These are phyloP conservation scores for Cantharis rustica DNA, from an alignment of 2,888 invertebrate species.

Conservation along the genomic window DNA sequence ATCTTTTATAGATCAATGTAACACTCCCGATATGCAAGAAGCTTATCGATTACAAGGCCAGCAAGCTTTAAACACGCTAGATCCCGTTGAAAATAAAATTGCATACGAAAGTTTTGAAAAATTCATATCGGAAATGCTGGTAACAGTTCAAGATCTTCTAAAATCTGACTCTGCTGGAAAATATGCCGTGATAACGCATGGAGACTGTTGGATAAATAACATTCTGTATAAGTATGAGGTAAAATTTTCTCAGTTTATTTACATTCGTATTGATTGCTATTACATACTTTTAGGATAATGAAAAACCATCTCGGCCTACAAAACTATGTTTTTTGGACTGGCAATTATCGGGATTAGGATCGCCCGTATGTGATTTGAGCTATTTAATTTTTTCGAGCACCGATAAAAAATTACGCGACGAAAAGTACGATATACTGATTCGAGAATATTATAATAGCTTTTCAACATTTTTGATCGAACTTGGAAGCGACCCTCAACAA, in stretches of 20 bases:
- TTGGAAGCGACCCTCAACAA: slow-evolving; percentile 40
- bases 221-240: slow-evolving; percentile 35
- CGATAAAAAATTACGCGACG: slow-evolving; percentile 33
- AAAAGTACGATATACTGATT: slow-evolving; percentile 38
- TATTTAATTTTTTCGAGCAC: slow-evolving; percentile 45
- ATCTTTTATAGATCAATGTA: slow-evolving; percentile 14
- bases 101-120: slow-evolving; percentile 26
- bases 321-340: slow-evolving; percentile 40
- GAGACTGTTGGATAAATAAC: slow-evolving; percentile 37
- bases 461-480: slow-evolving; percentile 32
- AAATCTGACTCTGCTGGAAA: slow-evolving; percentile 28
- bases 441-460: slow-evolving; percentile 41
- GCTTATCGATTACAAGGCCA: not conserved
- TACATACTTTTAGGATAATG: slow-evolving; percentile 19
- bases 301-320: slow-evolving; percentile 34
- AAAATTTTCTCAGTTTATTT: not conserved
- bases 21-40: not conserved
- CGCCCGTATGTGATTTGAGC: slow-evolving; percentile 44
- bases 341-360: slow-evolving; percentile 38
- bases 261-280: not conserved
- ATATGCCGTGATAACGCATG: slow-evolving; percentile 38
- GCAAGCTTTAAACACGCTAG: slow-evolving; percentile 23
- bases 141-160: not conserved
- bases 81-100: slow-evolving; percentile 18
- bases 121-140: slow-evolving; percentile 15